phyloP scores from a whole-genome alignment of 2,113 vertebrate species.

The Aspiorhynchus laticeps region DNA sequence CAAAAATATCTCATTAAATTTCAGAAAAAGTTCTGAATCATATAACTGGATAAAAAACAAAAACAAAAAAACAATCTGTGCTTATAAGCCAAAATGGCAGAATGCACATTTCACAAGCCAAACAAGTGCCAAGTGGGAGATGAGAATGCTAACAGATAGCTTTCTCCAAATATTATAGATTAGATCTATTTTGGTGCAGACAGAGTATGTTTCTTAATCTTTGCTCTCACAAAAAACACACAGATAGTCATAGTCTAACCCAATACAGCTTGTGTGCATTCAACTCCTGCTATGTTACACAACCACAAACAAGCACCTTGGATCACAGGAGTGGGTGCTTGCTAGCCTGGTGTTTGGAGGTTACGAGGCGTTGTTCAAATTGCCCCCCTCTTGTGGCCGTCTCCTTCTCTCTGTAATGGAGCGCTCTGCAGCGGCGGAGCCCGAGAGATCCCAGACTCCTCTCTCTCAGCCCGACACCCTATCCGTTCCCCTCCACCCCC shows the following conservation, averaged over 20 bases:
- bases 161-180: not conserved
- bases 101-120: not conserved
- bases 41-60: not conserved
- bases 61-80: not conserved
- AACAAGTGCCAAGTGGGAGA: not conserved
- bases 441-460: conserved; percentile 39
- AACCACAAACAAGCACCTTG: conserved; percentile 28
- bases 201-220: not conserved
- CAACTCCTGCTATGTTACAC: not conserved
- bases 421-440: conserved; percentile 36
- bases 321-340: conserved; percentile 26
- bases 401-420: conserved; percentile 63
- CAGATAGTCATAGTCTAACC: not conserved
- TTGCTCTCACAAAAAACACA: conserved; percentile 8
- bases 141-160: not conserved
- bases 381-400: conserved; percentile 64
- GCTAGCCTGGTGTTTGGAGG: conserved; percentile 63
- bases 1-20: not conserved
- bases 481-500: conserved; percentile 25
- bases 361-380: conserved; percentile 46
- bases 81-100: not conserved
- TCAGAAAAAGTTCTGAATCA: not conserved
- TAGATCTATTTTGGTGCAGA: not conserved
- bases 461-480: conserved; percentile 15
- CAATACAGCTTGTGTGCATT: not conserved